Percentiles rank a stretch among this genome's conserved stretches.
Evolutionary conservation across 2,888 invertebrate species (phyloP).

Genomic region (Microdon myrmicae): DNA sequence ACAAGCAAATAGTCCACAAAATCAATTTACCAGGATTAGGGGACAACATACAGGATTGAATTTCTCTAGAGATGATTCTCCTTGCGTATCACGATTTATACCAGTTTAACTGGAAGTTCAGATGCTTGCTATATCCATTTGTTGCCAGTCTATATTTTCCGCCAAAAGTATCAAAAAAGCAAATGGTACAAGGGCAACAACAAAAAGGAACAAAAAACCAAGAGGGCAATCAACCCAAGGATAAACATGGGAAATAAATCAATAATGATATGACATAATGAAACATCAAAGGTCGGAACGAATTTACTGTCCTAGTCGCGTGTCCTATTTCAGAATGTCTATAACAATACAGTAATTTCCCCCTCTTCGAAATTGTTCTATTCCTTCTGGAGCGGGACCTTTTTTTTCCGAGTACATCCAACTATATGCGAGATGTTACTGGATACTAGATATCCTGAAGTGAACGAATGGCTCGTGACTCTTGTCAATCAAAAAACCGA

Average conservation of each 20-base stretch:
- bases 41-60: too few relatives aligned
- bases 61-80: constrained; percentile 8
- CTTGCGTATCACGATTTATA: constrained; percentile 29
- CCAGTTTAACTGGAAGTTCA: constrained; percentile 49
- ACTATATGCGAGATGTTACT: constrained; percentile 8
- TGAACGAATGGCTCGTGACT: constrained; percentile 26
- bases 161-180: constrained; percentile 16
- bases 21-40: constrained; percentile 23
- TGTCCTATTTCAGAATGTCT: constrained; percentile 34
- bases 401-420: background rate
- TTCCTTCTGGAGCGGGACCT: background rate
- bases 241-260: constrained; percentile 27
- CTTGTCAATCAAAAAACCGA: constrained; percentile 14
- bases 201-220: background rate
- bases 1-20: constrained; percentile 18
- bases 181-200: background rate
- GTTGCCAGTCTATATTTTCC: constrained; percentile 14
- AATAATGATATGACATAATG: constrained; percentile 12
- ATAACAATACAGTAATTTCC: constrained; percentile 3
- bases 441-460: constrained; percentile 18
- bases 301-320: constrained; percentile 36
- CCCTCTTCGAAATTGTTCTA: constrained; percentile 7
- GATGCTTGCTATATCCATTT: constrained; percentile 17
- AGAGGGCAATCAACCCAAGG: background rate
- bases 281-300: constrained; percentile 27